Evolutionary conservation across 2,797 vertebrate genomes (phyloP).

Genomic region (Malacoctenus gilli): DNA sequence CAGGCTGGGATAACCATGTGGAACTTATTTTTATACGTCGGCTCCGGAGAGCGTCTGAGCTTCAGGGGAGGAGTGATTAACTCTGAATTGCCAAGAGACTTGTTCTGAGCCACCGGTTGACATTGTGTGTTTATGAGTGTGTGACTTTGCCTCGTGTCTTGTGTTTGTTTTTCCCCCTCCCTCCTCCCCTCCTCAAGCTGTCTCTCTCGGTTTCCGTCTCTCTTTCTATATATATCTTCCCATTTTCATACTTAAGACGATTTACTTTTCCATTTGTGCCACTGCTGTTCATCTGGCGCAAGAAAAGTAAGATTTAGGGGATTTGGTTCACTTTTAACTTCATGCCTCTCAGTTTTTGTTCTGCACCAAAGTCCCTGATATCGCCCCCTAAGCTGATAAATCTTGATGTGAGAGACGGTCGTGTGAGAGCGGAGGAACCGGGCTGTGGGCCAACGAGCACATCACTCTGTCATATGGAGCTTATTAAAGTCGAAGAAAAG

Average conservation of each 20-base stretch:
- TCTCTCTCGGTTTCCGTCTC: constrained; percentile 4
- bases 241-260: constrained; percentile 2
- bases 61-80: constrained; percentile 42
- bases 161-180: constrained; percentile 27
- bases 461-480: constrained; percentile 27
- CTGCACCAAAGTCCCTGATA: constrained; percentile 17
- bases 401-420: constrained; percentile 15
- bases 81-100: constrained; percentile 27
- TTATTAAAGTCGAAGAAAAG: constrained; percentile 19
- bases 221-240: background rate
- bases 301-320: constrained; percentile 11
- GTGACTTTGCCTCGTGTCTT: constrained; percentile 18
- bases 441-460: constrained; percentile 31
- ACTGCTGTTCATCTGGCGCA: constrained; percentile 20
- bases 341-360: constrained; percentile 11
- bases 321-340: constrained; percentile 25
- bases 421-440: constrained; percentile 8
- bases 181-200: constrained; percentile 3
- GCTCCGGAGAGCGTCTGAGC: constrained; percentile 29
- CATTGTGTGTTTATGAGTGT: constrained; percentile 29
- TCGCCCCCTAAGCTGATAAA: constrained; percentile 22
- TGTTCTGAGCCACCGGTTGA: constrained; percentile 30
- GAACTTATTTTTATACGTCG: constrained; percentile 36
- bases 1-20: constrained; percentile 31
- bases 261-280: constrained; percentile 1